A percentile compares a stretch with the other conserved stretches of the same genome.
Conservation (phyloP, 2,797 vertebrate species). For the Siniperca undulata region DNA sequence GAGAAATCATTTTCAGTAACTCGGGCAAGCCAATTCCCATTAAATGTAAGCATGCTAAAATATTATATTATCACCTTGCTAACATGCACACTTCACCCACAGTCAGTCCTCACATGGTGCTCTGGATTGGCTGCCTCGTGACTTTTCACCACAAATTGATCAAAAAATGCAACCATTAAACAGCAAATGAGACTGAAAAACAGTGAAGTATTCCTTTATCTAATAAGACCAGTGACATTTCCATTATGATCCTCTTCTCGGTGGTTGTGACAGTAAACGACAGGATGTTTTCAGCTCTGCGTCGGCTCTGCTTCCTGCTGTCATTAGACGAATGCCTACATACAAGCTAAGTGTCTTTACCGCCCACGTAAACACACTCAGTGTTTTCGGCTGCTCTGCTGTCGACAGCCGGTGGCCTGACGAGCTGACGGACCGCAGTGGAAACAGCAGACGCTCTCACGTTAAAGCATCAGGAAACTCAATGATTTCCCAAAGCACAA, state of each 20-base stretch:
- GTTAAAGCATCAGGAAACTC: not conserved
- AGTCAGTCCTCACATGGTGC: no score
- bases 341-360: not conserved
- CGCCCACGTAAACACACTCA: not conserved
- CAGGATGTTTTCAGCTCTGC: constrained; percentile 11
- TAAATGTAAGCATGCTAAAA: no score
- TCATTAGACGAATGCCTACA: not conserved
- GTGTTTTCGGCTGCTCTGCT: not conserved
- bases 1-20: no score
- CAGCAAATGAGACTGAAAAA: not conserved
- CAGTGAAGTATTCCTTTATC: constrained; percentile 42
- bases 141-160: not conserved
- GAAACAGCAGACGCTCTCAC: constrained; percentile 3
- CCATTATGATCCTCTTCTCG: not conserved
- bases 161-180: not conserved
- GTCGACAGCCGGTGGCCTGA: not conserved
- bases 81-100: no score
- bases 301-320: constrained; percentile 26
- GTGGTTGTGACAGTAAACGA: not conserved
- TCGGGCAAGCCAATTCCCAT: no score
- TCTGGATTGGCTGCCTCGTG: not conserved
- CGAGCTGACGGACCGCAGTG: not conserved
- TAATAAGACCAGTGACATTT: not conserved
- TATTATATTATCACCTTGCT: no score
- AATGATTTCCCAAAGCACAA: constrained; percentile 18